Conservation (phyloP, 2,797 vertebrate species). For the Podarcis siculus region DNA sequence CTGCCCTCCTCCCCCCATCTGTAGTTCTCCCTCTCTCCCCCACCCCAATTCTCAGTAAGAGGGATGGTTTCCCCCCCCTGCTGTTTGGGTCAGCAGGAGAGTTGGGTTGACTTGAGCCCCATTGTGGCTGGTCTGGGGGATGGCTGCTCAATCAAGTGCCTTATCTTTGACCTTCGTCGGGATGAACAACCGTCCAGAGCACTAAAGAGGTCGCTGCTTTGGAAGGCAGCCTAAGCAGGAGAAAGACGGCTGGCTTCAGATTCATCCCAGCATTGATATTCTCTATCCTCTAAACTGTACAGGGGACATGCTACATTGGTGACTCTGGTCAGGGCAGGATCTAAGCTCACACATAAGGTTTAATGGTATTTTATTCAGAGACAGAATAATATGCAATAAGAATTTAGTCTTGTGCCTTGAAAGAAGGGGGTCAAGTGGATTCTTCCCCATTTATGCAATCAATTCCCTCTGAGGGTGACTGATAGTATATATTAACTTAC, state of each 20-base stretch:
- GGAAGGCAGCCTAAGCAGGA: background rate
- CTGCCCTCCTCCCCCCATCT: background rate
- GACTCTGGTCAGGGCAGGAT: background rate
- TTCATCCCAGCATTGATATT: background rate
- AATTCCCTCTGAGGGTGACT: background rate
- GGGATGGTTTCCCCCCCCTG: background rate
- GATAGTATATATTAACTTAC: background rate
- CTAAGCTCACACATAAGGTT: background rate
- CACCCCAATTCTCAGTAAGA: background rate
- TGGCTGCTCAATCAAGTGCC: constrained; percentile 46
- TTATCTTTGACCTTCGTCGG: constrained; percentile 10
- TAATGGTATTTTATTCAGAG: background rate
- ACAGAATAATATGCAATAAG: constrained; percentile 41
- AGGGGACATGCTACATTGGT: background rate
- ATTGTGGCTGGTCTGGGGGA: background rate
- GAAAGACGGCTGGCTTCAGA: background rate
- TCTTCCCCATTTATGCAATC: background rate
- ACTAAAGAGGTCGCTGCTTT: background rate
- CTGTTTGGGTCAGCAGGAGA: constrained; percentile 20
- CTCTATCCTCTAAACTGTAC: background rate
- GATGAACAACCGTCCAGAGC: background rate
- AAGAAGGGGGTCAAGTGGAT: background rate
- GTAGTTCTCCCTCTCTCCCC: background rate
- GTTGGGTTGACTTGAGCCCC: constrained; percentile 6
- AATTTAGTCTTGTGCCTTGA: constrained; percentile 35